Conservation (phyloP, 2,888 invertebrate species). For the Lasioglossum figueresi region DNA sequence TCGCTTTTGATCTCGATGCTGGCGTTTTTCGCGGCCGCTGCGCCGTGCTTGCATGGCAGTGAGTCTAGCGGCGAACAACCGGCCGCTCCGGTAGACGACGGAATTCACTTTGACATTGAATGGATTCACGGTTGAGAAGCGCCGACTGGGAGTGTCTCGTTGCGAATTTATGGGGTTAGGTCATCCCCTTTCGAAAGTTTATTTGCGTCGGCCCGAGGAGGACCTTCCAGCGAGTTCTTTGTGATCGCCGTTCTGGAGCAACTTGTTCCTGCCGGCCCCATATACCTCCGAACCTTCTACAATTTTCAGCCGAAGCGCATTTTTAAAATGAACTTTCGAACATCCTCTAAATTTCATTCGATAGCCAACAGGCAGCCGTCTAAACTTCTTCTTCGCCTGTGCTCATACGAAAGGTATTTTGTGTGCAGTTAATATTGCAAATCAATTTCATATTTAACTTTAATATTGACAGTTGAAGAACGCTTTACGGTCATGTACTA, state of each 20-base stretch:
- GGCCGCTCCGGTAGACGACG: constrained; percentile 43
- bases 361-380: not conserved
- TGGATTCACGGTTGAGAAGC: constrained; percentile 74
- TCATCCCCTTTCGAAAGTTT: constrained; percentile 73
- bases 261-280: constrained; percentile 11
- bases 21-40: constrained; percentile 40
- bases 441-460: not conserved
- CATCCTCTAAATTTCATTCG: not conserved
- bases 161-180: constrained; percentile 78
- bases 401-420: not conserved
- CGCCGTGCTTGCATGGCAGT: not conserved
- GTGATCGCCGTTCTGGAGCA: constrained; percentile 16
- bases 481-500: no score
- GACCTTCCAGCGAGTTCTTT: constrained; percentile 46
- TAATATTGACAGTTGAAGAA: no score
- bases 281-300: constrained; percentile 10
- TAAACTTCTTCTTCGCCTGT: not conserved
- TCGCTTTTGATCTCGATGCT: constrained; percentile 46
- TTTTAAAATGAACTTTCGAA: not conserved
- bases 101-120: constrained; percentile 75
- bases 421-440: not conserved
- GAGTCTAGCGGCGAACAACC: not conserved
- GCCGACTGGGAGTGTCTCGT: constrained; percentile 75
- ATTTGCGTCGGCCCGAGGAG: constrained; percentile 61
- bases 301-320: not conserved